Evolutionary conservation across 2,888 invertebrate species (phyloP).

Genomic region (Orthosia cruda): DNA sequence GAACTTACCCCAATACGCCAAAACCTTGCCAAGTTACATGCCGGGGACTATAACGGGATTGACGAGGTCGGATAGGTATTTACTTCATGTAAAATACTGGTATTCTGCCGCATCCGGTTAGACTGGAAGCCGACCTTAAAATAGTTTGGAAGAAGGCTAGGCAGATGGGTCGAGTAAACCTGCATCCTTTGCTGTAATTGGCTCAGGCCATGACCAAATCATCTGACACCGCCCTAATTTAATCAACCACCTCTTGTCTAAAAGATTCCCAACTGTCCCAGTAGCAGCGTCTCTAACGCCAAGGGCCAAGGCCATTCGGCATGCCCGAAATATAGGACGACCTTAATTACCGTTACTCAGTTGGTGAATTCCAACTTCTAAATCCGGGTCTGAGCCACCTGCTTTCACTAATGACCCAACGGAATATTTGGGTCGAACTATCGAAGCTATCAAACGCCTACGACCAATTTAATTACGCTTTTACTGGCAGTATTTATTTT

Average conservation of each 20-base stretch:
- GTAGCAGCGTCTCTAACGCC: neutral
- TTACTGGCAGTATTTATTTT: neutral
- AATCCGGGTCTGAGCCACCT: slow-evolving; percentile 16
- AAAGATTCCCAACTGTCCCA: neutral
- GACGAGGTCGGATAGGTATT: too few relatives aligned
- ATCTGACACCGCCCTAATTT: neutral
- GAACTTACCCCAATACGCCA: too few relatives aligned
- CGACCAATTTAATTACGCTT: neutral
- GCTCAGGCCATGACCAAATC: neutral
- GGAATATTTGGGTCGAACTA: neutral
- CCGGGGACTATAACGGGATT: too few relatives aligned
- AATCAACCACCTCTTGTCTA: neutral
- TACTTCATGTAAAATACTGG: too few relatives aligned
- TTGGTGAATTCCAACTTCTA: slow-evolving; percentile 2
- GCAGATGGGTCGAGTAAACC: too few relatives aligned
- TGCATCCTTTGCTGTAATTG: neutral
- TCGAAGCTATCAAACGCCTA: neutral
- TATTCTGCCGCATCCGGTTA: too few relatives aligned
- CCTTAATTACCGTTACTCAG: slow-evolving; percentile 20
- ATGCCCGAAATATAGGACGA: slow-evolving; percentile 21
- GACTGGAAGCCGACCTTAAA: too few relatives aligned
- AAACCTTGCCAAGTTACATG: too few relatives aligned
- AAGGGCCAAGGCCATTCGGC: slow-evolving; percentile 23
- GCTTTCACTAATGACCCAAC: slow-evolving; percentile 10
- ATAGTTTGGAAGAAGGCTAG: too few relatives aligned